Evolutionary conservation across 2,113 vertebrate genomes (phyloP).

Genomic region (Benitochromis conjunctus): DNA sequence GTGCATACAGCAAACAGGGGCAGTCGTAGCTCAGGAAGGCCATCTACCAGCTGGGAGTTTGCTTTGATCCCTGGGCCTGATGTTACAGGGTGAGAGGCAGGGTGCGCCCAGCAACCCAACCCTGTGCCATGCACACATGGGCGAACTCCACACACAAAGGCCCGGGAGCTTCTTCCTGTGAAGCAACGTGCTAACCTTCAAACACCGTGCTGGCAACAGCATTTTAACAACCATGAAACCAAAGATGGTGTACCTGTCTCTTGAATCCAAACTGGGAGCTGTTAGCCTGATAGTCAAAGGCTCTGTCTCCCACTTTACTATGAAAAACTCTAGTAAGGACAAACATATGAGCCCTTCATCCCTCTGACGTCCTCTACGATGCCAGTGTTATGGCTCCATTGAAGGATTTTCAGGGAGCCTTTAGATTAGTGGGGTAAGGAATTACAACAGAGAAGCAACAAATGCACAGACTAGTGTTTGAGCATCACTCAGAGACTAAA

Average conservation of each 20-base stretch:
- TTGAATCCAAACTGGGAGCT: not conserved
- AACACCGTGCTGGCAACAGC: not conserved
- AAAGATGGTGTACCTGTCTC: not conserved
- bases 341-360: not conserved
- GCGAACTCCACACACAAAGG: not conserved
- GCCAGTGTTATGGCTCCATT: rapidly evolving
- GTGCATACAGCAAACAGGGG: not conserved
- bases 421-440: not conserved
- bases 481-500: not conserved
- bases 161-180: not conserved
- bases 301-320: not conserved
- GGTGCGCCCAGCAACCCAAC: not conserved
- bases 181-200: not conserved
- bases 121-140: not conserved
- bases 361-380: not conserved
- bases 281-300: not conserved
- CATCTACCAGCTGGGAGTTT: not conserved
- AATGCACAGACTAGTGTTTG: not conserved
- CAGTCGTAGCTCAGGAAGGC: not conserved
- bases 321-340: not conserved
- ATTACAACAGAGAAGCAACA: not conserved
- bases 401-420: not conserved
- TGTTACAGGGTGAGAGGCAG: not conserved
- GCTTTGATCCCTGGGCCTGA: not conserved
- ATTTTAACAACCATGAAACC: not conserved